Base-by-base conservation (phyloP, 1,140 invertebrate genomes). In the Leptestheria dahalacensis region DNA sequence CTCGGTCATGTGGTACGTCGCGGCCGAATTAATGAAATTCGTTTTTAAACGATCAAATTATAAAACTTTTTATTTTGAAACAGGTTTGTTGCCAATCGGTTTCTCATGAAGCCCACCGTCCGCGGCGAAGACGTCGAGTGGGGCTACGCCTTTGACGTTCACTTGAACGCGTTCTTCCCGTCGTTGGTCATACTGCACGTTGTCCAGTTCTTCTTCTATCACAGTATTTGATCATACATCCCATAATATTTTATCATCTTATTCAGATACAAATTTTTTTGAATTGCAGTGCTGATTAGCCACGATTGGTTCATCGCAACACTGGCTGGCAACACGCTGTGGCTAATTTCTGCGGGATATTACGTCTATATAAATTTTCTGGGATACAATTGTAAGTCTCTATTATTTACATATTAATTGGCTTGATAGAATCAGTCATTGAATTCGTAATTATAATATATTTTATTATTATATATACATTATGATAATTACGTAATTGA, bases 71-170 rank as follows among this genome's bases (percentile, higher is more conserved):
- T 41, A 41, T 41, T 1, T 6, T n/a, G n/a, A 75, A 79, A 49
- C 67, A 92, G 90, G 90, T 83, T 86, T 70, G 62, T 93, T 24
- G 82, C 81, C 50, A 99, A 99, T 74, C 82, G 81, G 66, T 97
- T 92, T 73, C 75, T 98, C 65, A 74, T 86, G 52, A 79, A 82
- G 66, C 81, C 86, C 68, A 71, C 69, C 53, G 65, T 67, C n/a
- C 69, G 68, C 18, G 61, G 71, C 54, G 71, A 75, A 63, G 80
- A 82, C 73, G 92, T 99, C 54, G 96, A 99, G 73, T 98, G 96
- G 96, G 96, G 88, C 1, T 99, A 97, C 74, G 85, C 90, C 26
- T 99, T 99, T 75, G 96, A 99, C 74, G 91, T 99, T 47, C 96
- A 99, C 75, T 79, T 99, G 60, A 98, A 99, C 77, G 95, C 96